Conservation (phyloP, 2,113 vertebrate species). For the Bambusicola thoracicus region DNA sequence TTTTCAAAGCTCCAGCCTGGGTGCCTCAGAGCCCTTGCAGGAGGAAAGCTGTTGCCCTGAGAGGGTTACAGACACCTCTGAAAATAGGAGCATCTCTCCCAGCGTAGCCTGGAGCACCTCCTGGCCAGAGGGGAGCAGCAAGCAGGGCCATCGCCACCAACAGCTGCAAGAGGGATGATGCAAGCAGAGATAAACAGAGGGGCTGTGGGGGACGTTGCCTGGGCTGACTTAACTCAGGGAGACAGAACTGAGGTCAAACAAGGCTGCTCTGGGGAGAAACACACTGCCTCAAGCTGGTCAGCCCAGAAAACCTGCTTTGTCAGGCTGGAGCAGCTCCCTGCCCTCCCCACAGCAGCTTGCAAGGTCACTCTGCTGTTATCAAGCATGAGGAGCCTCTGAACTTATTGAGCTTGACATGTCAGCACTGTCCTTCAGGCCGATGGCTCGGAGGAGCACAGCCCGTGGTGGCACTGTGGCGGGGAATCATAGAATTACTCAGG, state of each 20-base stretch:
- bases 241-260: no score
- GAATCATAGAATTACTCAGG: no score
- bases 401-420: slow-evolving; percentile 19
- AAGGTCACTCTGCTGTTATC: slow-evolving; percentile 53
- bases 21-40: no score
- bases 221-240: not conserved
- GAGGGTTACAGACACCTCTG: not conserved
- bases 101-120: not conserved
- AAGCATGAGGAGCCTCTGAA: not conserved
- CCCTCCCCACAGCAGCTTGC: not conserved
- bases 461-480: not conserved
- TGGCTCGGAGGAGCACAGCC: not conserved
- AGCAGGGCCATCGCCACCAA: not conserved
- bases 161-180: not conserved
- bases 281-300: not conserved
- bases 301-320: not conserved
- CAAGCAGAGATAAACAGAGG: not conserved
- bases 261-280: not conserved
- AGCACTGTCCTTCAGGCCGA: not conserved
- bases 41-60: not conserved
- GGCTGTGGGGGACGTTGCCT: not conserved
- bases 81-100: not conserved
- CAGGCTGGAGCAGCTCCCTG: not conserved
- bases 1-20: not conserved
- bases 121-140: no score